These are phyloP conservation scores for Erythrolamprus reginae DNA, from an alignment of 2,113 vertebrate genomes.

Conservation along the genomic window DNA sequence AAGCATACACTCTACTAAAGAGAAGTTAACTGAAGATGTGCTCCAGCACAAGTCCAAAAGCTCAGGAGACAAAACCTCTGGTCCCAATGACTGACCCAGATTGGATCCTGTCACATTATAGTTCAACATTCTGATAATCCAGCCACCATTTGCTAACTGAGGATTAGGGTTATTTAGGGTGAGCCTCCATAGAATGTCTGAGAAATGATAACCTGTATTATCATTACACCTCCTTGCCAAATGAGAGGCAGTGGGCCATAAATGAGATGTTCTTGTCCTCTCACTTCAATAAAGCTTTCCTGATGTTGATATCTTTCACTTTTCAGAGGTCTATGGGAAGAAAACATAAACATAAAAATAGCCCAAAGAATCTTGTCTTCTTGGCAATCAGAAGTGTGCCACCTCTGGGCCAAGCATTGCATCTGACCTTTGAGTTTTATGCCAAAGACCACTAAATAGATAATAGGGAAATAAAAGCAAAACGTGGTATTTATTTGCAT, in stretches of 20 bases:
- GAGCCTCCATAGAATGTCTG: not conserved
- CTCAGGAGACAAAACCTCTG: not conserved
- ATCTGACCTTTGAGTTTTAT: not conserved
- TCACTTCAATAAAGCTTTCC: not conserved
- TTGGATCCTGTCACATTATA: not conserved
- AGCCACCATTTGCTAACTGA: not conserved
- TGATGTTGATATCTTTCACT: not conserved
- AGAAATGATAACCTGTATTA: not conserved
- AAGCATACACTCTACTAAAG: not conserved
- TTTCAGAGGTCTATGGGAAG: not conserved
- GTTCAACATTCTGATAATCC: not conserved
- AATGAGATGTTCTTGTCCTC: not conserved
- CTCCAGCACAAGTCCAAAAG: not conserved
- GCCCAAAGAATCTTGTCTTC: not conserved
- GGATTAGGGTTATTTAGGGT: not conserved
- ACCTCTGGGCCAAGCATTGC: not conserved
- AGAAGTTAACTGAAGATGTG: not conserved
- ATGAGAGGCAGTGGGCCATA: not conserved
- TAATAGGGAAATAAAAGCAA: not conserved
- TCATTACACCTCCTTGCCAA: not conserved
- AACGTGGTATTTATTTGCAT: not conserved
- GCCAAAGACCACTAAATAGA: not conserved
- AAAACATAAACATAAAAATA: not conserved
- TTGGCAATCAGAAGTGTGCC: not conserved
- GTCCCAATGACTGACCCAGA: not conserved